Evolutionary conservation across 2,797 vertebrate species (phyloP).

Genomic region (Hemitrygon akajei): DNA sequence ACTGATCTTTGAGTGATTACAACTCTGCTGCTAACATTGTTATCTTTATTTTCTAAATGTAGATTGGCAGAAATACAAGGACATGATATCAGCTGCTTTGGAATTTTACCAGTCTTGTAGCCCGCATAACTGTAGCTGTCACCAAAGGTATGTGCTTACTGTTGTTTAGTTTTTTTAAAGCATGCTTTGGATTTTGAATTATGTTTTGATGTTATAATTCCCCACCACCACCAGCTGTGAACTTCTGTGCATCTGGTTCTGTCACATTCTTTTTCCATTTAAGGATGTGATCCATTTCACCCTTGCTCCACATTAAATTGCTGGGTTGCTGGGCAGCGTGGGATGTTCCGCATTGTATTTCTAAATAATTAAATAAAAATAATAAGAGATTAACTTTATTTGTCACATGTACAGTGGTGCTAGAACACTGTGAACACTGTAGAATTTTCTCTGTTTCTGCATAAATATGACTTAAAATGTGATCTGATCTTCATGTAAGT

Average conservation of each 20-base stretch:
- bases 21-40: neutral
- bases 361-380: too few relatives aligned
- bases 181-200: neutral
- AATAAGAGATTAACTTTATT: too few relatives aligned
- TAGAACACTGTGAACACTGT: too few relatives aligned
- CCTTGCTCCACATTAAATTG: neutral
- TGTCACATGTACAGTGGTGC: too few relatives aligned
- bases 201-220: neutral
- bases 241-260: neutral
- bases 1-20: neutral
- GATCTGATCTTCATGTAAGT: too few relatives aligned
- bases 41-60: constrained; percentile 49
- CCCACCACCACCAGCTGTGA: neutral
- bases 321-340: too few relatives aligned
- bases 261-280: neutral
- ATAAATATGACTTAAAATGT: too few relatives aligned
- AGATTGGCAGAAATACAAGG: constrained; percentile 52
- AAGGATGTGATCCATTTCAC: neutral
- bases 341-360: too few relatives aligned
- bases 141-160: constrained; percentile 64
- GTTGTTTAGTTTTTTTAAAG: constrained; percentile 23
- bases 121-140: constrained; percentile 77
- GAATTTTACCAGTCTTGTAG: constrained; percentile 63
- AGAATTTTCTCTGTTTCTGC: too few relatives aligned
- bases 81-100: constrained; percentile 57